Base-by-base conservation (phyloP, 2,113 vertebrate species). In the Jacana jacana region DNA sequence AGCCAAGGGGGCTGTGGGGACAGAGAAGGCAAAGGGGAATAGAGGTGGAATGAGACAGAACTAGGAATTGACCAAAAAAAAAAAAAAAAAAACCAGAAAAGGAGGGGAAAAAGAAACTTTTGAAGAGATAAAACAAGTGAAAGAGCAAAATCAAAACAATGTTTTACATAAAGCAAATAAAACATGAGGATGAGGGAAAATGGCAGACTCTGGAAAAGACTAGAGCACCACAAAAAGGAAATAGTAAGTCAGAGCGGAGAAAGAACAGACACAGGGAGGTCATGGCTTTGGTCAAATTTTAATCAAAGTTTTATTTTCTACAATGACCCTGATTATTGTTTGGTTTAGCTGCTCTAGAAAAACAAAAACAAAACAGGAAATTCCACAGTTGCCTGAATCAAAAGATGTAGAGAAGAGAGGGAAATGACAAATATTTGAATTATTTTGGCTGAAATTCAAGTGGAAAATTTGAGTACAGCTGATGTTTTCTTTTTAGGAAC, bases 291-390 rank as follows among this genome's bases (percentile, higher is more conserved):
- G 25, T 63, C 30, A 46, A 55, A 33, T 60, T 76, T 18, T 27
- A 83, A 35, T 33, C 10, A 12, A 75, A 71, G 28, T 54, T 40
- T 66, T 31, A 24, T 24, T 78, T 80, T 57, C 51, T 54, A 16
- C 60, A 63, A 4, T 11, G 51, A 75, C n/a, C 17, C 70, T 42
- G 54, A 48, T 20, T 61, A 20, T 25, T 86, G 33, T 54, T 37
- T 77, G 49, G 39, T 78, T 81, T 48, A 71, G 39, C 11, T 54
- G 31, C 22, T 37, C 23, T 24, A 93, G 88, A 25, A 77, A 90
- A 92, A 86, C 24, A 85, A 84, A 91, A 95, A 75, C 13, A 89
- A 58, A 93, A 8, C 79, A 85, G 92, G 82, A 91, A 89, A 91
- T 85, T 71, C 79, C 82, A 88, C 22, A 46, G 57, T 28, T 46